Evolutionary conservation across 1,140 invertebrate species (phyloP).

Genomic region (Drosophila mojavensis): DNA sequence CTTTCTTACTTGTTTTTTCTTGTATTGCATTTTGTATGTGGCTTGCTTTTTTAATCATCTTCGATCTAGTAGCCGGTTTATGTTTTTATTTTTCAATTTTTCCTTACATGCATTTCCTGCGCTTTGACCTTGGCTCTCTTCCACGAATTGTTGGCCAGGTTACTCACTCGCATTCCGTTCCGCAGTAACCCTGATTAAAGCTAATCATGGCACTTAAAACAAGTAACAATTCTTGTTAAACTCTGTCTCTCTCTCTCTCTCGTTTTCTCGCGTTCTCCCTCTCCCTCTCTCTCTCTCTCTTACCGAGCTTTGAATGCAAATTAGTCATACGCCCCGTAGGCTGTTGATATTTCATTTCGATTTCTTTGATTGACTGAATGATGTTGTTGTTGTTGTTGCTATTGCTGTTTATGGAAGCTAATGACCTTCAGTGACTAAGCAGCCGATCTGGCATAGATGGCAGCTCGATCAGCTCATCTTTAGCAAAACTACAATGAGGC

Average conservation of each 20-base stretch:
- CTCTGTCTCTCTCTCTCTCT: neutral
- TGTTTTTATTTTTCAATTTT: conserved; percentile 61
- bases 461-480: conserved; percentile 7
- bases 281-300: neutral
- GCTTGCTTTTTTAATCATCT: conserved; percentile 33
- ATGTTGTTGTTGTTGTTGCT: too few species aligned
- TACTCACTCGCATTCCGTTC: conserved; percentile 15
- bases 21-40: conserved; percentile 12
- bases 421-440: conserved; percentile 64
- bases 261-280: neutral
- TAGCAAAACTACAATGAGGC: neutral
- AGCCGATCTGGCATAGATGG: conserved; percentile 40
- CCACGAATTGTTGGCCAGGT: conserved; percentile 34
- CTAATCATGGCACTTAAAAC: conserved; percentile 44
- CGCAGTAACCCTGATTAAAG: conserved; percentile 34
- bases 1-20: too few species aligned
- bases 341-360: conserved; percentile 1
- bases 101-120: conserved; percentile 69
- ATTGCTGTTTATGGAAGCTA: conserved; percentile 38
- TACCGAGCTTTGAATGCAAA: conserved; percentile 16
- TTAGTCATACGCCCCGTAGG: conserved; percentile 57
- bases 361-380: conserved; percentile 52
- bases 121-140: conserved; percentile 49
- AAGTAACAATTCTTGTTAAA: conserved; percentile 32
- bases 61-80: conserved; percentile 62